These are phyloP conservation scores for Dryocosmus kuriphilus DNA, from an alignment of 2,888 invertebrate genomes.

Conservation along the genomic window DNA sequence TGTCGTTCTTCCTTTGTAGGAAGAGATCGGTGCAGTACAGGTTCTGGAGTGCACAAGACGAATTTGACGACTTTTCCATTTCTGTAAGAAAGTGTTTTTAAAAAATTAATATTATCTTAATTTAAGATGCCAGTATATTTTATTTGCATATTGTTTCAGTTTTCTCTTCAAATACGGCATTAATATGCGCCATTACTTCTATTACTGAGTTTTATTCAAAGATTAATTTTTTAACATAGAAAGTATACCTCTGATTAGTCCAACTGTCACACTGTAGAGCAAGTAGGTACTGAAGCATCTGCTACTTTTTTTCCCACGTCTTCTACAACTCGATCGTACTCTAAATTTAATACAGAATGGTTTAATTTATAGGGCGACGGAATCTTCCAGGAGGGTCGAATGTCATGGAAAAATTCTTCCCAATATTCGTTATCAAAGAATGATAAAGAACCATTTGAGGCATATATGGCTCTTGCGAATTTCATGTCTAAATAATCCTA, in stretches of 20 bases:
- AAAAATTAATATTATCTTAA: slow-evolving; percentile 19
- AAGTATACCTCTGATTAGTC: no score
- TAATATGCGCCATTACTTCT: no score
- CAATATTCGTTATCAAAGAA: slow-evolving; percentile 30
- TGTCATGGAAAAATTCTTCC: background rate
- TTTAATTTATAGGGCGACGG: slow-evolving; percentile 27
- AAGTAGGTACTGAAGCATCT: no score
- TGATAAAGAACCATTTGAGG: slow-evolving; percentile 12
- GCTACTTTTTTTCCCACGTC: no score
- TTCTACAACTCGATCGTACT: no score
- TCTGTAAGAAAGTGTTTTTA: background rate
- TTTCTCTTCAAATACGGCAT: no score
- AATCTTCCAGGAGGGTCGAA: slow-evolving; percentile 14
- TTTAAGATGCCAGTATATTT: background rate
- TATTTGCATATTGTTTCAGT: no score
- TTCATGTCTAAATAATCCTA: background rate
- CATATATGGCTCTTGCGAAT: slow-evolving; percentile 30
- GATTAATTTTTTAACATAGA: no score
- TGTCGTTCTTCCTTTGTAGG: background rate
- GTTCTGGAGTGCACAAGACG: slow-evolving; percentile 35
- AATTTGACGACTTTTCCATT: slow-evolving; percentile 37
- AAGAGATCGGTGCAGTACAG: slow-evolving; percentile 39
- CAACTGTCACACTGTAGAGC: no score
- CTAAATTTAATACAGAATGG: background rate
- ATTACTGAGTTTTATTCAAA: no score